A percentile compares a stretch with the other conserved stretches of the same genome.
Evolutionary conservation across 2,888 invertebrate genomes (phyloP).

Genomic region (Cryptus viduatorius): DNA sequence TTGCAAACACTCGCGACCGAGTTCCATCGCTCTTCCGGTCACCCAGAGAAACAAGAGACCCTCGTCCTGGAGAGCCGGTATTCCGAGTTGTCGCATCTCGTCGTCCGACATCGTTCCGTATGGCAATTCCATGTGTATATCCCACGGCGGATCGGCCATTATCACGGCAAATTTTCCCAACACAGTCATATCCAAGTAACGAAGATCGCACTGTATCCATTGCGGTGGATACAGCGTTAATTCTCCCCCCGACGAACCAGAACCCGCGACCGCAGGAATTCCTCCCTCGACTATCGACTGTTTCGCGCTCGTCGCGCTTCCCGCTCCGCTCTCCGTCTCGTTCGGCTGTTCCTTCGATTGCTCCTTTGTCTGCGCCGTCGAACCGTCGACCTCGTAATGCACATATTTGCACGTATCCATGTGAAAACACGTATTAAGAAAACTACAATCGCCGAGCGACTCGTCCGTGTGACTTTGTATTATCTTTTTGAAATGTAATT

Average conservation of each 20-base stretch:
- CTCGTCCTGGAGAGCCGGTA: slow-evolving; percentile 97
- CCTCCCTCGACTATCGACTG: slow-evolving; percentile 76
- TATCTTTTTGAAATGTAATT: slow-evolving; percentile 98
- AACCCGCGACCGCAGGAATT: slow-evolving; percentile 70
- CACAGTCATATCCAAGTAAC: slow-evolving; percentile 96
- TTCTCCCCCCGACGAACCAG: slow-evolving; percentile 85
- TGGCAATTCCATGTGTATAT: slow-evolving; percentile 99
- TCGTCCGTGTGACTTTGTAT: slow-evolving; percentile 98
- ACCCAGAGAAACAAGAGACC: slow-evolving; percentile 99
- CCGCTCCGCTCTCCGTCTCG: slow-evolving; percentile 73
- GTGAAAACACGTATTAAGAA: slow-evolving; percentile 99
- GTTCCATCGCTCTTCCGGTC: slow-evolving; percentile 98
- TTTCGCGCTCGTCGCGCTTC: slow-evolving; percentile 60
- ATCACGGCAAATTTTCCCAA: slow-evolving; percentile 98
- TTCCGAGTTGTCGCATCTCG: slow-evolving; percentile 98
- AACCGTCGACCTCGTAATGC: slow-evolving; percentile 97
- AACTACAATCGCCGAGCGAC: slow-evolving; percentile 97
- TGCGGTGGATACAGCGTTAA: slow-evolving; percentile 94
- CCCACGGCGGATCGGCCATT: slow-evolving; percentile 99
- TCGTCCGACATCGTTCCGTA: slow-evolving; percentile 99
- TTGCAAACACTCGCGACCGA: slow-evolving; percentile 97
- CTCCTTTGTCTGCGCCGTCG: slow-evolving; percentile 86
- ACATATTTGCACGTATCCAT: slow-evolving; percentile 99
- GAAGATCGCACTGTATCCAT: slow-evolving; percentile 98
- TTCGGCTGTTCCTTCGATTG: slow-evolving; percentile 48